Conservation (phyloP, 1,140 invertebrate species). For the Drosophila mayri region DNA sequence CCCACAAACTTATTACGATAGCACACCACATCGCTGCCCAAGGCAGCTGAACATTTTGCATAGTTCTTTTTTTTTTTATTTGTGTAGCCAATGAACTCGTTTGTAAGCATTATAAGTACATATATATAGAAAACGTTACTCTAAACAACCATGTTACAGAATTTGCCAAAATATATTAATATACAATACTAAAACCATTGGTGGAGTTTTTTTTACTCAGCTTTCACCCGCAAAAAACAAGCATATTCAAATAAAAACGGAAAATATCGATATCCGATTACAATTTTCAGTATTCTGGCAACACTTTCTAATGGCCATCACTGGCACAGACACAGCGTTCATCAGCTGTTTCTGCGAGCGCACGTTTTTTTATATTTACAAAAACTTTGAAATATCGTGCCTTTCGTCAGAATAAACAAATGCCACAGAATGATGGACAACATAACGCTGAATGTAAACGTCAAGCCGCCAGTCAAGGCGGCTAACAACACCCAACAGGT, state of each 20-base stretch:
- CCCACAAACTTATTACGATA: slow-evolving; percentile 21
- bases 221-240: too few relatives aligned
- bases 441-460: slow-evolving; percentile 55
- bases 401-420: not conserved
- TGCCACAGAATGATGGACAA: slow-evolving; percentile 48
- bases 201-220: too few relatives aligned
- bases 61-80: slow-evolving; percentile 32
- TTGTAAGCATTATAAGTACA: slow-evolving; percentile 43
- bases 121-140: slow-evolving; percentile 42
- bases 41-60: slow-evolving; percentile 40
- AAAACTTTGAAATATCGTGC: slow-evolving; percentile 1
- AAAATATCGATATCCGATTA: not conserved
- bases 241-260: not conserved
- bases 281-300: not conserved
- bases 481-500: slow-evolving; percentile 26
- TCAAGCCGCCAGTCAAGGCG: not conserved
- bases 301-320: not conserved
- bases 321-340: not conserved
- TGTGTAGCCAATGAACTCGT: slow-evolving; percentile 30
- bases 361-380: slow-evolving; percentile 65
- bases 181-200: slow-evolving; percentile 31
- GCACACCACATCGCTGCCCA: slow-evolving; percentile 36
- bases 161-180: slow-evolving; percentile 57
- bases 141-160: slow-evolving; percentile 57
- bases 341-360: slow-evolving; percentile 34